Percentiles rank a stretch among this genome's conserved stretches.
phyloP scores from a whole-genome alignment of 2,888 invertebrate genomes.

The Timema cristinae region DNA sequence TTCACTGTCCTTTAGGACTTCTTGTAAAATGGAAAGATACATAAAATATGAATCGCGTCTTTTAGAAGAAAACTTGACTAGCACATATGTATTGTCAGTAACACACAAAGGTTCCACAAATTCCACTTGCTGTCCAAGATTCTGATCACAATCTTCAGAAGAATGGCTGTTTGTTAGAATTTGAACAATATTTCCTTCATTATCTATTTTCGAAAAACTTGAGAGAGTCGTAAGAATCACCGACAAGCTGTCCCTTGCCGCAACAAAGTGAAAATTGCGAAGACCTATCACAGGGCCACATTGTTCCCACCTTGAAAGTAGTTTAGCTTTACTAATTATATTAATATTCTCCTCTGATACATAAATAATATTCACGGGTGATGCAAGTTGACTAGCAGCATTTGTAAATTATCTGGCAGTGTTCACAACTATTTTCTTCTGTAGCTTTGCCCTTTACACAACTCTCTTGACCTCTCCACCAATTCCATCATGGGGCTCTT shows the following conservation, averaged over 20 bases:
- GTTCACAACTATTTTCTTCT: neutral
- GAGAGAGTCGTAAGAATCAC: neutral
- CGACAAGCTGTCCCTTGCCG: neutral
- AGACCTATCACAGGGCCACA: neutral
- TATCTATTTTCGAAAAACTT: neutral
- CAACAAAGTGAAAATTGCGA: neutral
- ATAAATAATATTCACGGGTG: too few species aligned
- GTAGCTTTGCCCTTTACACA: neutral
- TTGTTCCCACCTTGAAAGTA: neutral
- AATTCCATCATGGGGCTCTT: neutral
- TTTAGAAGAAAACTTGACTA: neutral
- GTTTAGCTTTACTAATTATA: neutral
- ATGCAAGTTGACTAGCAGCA: neutral
- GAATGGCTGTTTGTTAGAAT: neutral
- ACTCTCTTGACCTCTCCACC: neutral
- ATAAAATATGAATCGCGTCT: neutral
- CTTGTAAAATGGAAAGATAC: neutral
- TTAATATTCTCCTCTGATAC: neutral
- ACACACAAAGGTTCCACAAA: too few species aligned
- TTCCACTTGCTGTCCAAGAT: too few species aligned
- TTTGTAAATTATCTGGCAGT: neutral
- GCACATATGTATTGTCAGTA: too few species aligned
- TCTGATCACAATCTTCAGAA: too few species aligned
- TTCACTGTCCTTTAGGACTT: neutral
- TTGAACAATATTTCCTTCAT: neutral